Evolutionary conservation across 2,888 invertebrate species (phyloP), one percentile per base, ranked within the genome.

Genomic region (Clivina fossor): DNA sequence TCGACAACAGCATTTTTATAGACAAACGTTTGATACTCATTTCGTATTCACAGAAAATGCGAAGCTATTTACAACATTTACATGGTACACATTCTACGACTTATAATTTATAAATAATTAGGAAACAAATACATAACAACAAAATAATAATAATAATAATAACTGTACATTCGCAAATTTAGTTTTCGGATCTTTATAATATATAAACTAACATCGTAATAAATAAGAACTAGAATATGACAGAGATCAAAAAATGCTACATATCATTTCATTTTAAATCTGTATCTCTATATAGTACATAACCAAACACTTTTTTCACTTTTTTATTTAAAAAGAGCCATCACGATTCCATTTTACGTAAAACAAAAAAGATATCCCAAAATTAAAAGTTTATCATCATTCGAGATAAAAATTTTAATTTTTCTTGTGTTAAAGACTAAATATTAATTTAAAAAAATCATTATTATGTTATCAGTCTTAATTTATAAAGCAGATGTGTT

Each of bases 1-100:
- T 68, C 66, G 69, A 69, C 68, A 69, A 70, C 70, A 70, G 67
- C 67, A 67, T 44, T 53, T 41, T 28, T 68, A 66, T 68, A 67
- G 66, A 69, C 68, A 69, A 71, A 68, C 68, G 66, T 69, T n/a
- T 64, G 63, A 67, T 62, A 49, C 28, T 33, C 22, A 65, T 61
- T 64, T 64, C 63, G 63, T 63, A 67, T 66, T 66, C 64, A 67
- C 64, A 61, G 37, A 65, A 69, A 66, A 68, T 68, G 67, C 67
- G 64, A 70, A 69, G 68, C 70, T 71, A 71, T 70, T 62, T 71
- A 70, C 71, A 71, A 65, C 66, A 69, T 70, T 67, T 69, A 69
- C 68, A 69, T 62, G 22, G n/a, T 50, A 37, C 33, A 20, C 41
- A 41, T 49, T 38, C 49, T 53, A 44, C 28, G 33, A 46, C 55